Base-by-base conservation (phyloP, 2,888 invertebrate species). In the Agrenia bidenticulata region DNA sequence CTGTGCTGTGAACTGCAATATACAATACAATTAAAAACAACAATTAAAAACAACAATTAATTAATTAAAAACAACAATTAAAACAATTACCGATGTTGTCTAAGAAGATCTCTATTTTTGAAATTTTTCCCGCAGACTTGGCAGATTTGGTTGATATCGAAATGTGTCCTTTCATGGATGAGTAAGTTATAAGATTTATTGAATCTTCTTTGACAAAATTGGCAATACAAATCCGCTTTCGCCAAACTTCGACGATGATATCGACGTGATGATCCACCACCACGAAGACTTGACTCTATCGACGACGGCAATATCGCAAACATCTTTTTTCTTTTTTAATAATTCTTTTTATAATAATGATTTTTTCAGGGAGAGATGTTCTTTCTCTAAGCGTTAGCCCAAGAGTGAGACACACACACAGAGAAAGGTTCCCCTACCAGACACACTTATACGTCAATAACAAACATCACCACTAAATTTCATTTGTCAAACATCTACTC, bases 131-230 rank as follows among this genome's bases (percentile, higher is more conserved):
- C 92, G 83, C 97, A 98, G 77, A 96, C 92, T 82, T 97, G 96
- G 84, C 97, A 98, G 78, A 92, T 90, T 84, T 93, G 98, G 64
- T 95, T 94, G 79, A 96, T 96, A 81, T 95, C 94, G 82, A 94
- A 94, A 85, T 98, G 97, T 78, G 95, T 96, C 81, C 96, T 87
- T 82, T 97, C 97, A 85, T 98, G 97, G 79, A 98, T 97, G 87
- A 97, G 89, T 81, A 98, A 86, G 84, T 98, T 98, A 85, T 98
- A 98, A 77, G 93, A 91, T 84, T 98, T 98, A 80, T 94, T 96
- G 85, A 98, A 98, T 81, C 95, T 88, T 79, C 97, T 87, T 82
- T 92, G 92, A 85, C 97, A 98, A 84, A 91, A 97, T 83, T 93
- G 93, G 88, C 97, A 98, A 81, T 66, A 69, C 37, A 69, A 61